Base-by-base conservation (phyloP, 2,888 invertebrate species). In the Mythimna lalbum region DNA sequence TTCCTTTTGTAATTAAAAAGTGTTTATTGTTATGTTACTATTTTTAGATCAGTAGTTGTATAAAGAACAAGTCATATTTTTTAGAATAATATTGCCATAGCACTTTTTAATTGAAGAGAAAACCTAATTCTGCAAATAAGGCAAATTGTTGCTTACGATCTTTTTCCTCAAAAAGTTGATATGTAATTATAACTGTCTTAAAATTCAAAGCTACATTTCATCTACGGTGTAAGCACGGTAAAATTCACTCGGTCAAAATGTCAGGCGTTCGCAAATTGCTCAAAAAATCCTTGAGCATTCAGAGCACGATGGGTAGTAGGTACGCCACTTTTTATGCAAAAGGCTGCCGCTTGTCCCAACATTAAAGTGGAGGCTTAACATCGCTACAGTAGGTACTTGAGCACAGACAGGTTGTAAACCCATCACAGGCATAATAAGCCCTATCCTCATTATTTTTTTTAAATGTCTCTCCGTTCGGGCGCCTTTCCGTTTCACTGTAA, bases 361-460 rank as follows among this genome's bases (percentile, higher is more conserved):
- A 56, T 60, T 60, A 63, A 77, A 81, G 75, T 69, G 77, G 81
- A 61, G 33, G 71, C 63, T 77, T 76, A 63, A 80, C 63, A 57
- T 69, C 56, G 70, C 47, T 60, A 64, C 77, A 63, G 70, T 69
- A 55, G 79, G 53, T 75, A 63, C 69, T 76, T 80, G 47, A 61
- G 80, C n/a, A 76, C 57, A 67, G 80, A 80, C 80, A 80, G 76
- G 69, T 63, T 80, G 69, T 76, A 63, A 60, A 68, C 53, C 75
- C 76, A 76, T 80, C 80, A 76, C 62, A 39, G 55, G 49, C 76
- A 68, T 68, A 76, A 80, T 68, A 80, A 76, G 68, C 47, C 49
- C 62, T 53, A 57, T 33, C 57, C 53, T 76, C 76, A 76, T 76
- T 75, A 76, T 75, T 62, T 76, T 73, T 79, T 80, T 81, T 64